These are phyloP conservation scores for Crocidura indochinensis DNA, from an alignment of 2,797 vertebrate species.

Conservation along the genomic window DNA sequence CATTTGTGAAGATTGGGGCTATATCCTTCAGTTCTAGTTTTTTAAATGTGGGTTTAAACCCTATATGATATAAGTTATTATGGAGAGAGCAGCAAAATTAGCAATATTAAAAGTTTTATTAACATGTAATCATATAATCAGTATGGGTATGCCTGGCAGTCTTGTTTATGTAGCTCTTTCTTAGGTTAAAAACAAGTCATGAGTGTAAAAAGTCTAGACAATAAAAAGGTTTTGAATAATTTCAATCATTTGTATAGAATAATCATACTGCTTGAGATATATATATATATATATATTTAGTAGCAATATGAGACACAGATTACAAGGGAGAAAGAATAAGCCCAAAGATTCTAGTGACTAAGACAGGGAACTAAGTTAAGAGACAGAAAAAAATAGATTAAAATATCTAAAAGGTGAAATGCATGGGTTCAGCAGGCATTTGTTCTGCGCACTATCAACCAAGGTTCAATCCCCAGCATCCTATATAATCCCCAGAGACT, in stretches of 20 bases:
- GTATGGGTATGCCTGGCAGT: too few species aligned
- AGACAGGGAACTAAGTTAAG: neutral
- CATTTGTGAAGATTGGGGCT: neutral
- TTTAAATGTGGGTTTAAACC: too few species aligned
- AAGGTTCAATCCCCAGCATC: too few species aligned
- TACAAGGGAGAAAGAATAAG: slow-evolving; percentile 1
- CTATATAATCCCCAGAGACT: too few species aligned
- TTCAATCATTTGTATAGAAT: slow-evolving; percentile 22
- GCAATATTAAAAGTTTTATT: too few species aligned
- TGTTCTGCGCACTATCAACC: too few species aligned
- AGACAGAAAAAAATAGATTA: slow-evolving; percentile 33
- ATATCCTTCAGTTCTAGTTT: neutral
- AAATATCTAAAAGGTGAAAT: slow-evolving; percentile 30
- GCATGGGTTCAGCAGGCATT: neutral
- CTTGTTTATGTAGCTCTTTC: too few species aligned
- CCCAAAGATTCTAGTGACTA: neutral
- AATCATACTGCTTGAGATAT: slow-evolving; percentile 19
- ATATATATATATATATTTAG: slow-evolving; percentile 45
- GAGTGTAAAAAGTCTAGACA: neutral
- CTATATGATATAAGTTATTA: too few species aligned
- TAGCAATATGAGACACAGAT: neutral
- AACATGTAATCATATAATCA: too few species aligned
- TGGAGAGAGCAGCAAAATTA: too few species aligned
- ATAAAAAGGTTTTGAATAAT: neutral
- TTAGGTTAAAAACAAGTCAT: too few species aligned